phyloP scores from a whole-genome alignment of 2,113 vertebrate species.

The Pseudonaja textilis region DNA sequence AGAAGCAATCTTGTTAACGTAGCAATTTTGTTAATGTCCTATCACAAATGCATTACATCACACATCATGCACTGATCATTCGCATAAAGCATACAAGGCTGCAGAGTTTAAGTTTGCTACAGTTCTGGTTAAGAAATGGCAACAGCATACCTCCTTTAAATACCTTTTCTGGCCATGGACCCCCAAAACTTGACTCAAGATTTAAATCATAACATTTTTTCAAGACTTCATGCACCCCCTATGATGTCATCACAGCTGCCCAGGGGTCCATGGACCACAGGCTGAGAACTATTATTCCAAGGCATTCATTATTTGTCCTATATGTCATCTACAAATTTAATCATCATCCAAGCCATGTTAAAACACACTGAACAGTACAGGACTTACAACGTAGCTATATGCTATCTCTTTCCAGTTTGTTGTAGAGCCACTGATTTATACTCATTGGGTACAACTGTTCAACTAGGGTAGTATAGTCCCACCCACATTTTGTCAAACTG shows the following conservation, averaged over 20 bases:
- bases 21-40: no score
- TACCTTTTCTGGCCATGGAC: background rate
- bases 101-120: no score
- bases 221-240: background rate
- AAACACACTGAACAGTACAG: background rate
- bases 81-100: no score
- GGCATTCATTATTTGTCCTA: background rate
- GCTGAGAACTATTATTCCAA: background rate
- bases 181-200: background rate
- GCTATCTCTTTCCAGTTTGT: background rate
- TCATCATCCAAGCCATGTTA: background rate
- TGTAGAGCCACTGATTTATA: background rate
- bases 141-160: background rate
- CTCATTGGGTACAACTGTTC: background rate
- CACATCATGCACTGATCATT: no score
- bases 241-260: background rate
- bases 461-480: background rate
- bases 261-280: background rate
- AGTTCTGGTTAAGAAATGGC: no score
- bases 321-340: background rate
- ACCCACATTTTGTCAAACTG: background rate
- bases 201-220: background rate
- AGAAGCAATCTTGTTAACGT: no score
- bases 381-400: background rate
- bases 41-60: no score